Base-by-base conservation (phyloP, 1,140 invertebrate species). In the Trachymyrmex cornetzi region DNA sequence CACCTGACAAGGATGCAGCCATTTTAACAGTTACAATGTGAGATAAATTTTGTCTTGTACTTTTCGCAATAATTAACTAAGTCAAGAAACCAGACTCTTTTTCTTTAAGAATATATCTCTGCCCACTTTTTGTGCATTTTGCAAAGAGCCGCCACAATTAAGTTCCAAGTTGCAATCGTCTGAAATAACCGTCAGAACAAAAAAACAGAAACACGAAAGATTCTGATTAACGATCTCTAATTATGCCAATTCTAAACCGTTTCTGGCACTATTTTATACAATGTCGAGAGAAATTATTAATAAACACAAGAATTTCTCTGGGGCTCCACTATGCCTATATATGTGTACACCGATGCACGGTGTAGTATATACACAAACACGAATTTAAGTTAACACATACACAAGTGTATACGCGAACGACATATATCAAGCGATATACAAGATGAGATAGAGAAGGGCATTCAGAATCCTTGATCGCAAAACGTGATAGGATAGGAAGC, bases 1-100 rank as follows among this genome's bases (percentile, higher is more conserved):
- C 7, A 75, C 80, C 80, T 50, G 80, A 84, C 69, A 84, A 63
- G 30, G 69, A 84, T 50, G 80, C 57, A 75, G 67, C 80, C 80
- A 84, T 84, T 34, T 84, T 44, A 38, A 48, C 4, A 59, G 3
- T 72, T 48, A 16, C 59, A 74, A 19, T 30, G 14, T 16, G 3
- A 4, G 19, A 30, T 16, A 3, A 61, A 12, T 74, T 44, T 74
- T 12, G 19, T n/a, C 16, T 19, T 22, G 19, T 82, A 30, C 3
- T 61, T 30, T 14, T 6, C 16, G 12, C 7, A 11, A 14, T 61
- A 61, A 80, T 24, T 19, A 19, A 74, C 27, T 16, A 11, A 16
- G 38, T 22, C 12, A 1, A 50, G 14, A 48, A 82, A 38, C 1
- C 19, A 0, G 12, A 57, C 24, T 19, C 9, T 61, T 22, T 12